phyloP scores from a whole-genome alignment of 2,797 vertebrate genomes.

The Setipinna tenuifilis region DNA sequence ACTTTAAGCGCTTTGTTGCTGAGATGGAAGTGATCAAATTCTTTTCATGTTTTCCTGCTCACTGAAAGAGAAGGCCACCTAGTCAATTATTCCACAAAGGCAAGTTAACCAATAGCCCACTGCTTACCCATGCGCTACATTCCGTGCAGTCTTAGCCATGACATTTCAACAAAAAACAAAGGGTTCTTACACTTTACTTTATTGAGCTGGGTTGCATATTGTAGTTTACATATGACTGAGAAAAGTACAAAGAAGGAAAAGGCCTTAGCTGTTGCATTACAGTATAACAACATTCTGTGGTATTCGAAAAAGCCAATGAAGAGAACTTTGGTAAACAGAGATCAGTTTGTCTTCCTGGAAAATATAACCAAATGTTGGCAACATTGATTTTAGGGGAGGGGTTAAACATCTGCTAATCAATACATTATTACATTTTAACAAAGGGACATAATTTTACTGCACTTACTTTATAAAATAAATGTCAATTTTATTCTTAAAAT shows the following conservation, averaged over 20 bases:
- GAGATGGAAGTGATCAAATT: background rate
- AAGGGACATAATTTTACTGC: background rate
- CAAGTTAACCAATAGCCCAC: conserved; percentile 15
- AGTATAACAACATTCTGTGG: background rate
- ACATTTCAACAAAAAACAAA: background rate
- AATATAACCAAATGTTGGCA: background rate
- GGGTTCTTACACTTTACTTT: background rate
- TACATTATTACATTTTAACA: background rate
- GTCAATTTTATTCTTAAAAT: background rate
- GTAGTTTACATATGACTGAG: background rate
- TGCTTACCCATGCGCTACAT: background rate
- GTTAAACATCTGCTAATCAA: background rate
- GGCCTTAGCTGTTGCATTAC: background rate
- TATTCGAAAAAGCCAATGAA: background rate
- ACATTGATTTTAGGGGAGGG: background rate
- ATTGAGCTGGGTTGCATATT: conserved; percentile 13
- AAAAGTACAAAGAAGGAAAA: background rate
- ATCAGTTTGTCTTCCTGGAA: background rate
- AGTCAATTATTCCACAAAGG: background rate
- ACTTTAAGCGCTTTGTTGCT: background rate
- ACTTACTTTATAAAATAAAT: background rate
- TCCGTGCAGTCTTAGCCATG: background rate
- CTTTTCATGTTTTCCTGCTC: background rate
- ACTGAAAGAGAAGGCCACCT: background rate
- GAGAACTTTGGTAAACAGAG: background rate